These are phyloP conservation scores for Muraenolepis orangiensis DNA, from an alignment of 2,797 vertebrate species.

Conservation along the genomic window DNA sequence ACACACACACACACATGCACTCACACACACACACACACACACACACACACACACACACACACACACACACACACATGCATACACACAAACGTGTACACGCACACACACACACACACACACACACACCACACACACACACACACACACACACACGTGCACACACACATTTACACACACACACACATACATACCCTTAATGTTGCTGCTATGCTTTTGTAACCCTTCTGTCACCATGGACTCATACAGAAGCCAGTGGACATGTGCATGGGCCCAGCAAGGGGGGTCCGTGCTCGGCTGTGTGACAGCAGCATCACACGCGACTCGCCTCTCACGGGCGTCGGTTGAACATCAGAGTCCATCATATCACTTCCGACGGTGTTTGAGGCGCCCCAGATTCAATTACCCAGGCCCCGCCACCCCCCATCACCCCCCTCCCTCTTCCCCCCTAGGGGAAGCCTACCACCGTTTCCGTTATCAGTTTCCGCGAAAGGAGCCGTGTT, in stretches of 20 bases:
- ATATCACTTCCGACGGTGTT: slow-evolving; percentile 75
- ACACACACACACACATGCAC: slow-evolving; percentile 37
- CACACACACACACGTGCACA: slow-evolving; percentile 11
- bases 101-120: background rate
- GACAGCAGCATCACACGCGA: slow-evolving; percentile 49
- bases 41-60: too few relatives aligned
- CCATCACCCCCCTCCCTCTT: too few relatives aligned
- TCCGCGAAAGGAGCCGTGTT: slow-evolving; percentile 45
- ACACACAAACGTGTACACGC: background rate
- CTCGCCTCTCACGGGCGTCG: slow-evolving; percentile 52
- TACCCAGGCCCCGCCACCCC: slow-evolving; percentile 57
- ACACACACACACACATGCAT: background rate
- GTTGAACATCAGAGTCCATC: slow-evolving; percentile 72
- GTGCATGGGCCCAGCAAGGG: slow-evolving; percentile 12
- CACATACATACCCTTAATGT: slow-evolving; percentile 22
- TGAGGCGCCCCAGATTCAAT: slow-evolving; percentile 74
- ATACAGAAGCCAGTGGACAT: background rate
- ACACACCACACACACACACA: too few relatives aligned
- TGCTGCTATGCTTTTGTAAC: slow-evolving; percentile 20
- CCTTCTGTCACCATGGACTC: background rate
- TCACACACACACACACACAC: background rate
- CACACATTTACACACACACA: slow-evolving; percentile 12
- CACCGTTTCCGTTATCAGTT: slow-evolving; percentile 70
- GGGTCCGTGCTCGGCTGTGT: slow-evolving; percentile 52
- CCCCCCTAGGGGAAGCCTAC: slow-evolving; percentile 42